These are phyloP conservation scores for Cryptus viduatorius DNA, from an alignment of 2,888 invertebrate genomes.

Conservation along the genomic window DNA sequence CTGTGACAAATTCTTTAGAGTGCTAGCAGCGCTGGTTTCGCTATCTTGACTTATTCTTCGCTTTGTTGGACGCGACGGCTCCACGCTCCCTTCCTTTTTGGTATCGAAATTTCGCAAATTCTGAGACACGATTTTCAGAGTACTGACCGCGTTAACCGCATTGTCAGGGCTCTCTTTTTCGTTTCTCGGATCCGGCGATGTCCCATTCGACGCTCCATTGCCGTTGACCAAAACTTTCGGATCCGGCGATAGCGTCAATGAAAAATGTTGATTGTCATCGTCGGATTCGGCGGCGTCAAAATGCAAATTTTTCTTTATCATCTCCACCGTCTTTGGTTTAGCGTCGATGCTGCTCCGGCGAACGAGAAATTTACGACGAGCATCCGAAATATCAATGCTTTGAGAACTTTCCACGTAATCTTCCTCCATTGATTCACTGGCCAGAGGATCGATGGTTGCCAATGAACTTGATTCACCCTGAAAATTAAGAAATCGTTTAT, in stretches of 20 bases:
- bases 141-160: background rate
- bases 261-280: slow-evolving; percentile 28
- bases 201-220: background rate
- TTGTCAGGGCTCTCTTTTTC: background rate
- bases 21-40: background rate
- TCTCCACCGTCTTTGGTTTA: background rate
- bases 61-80: background rate
- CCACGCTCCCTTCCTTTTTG: background rate
- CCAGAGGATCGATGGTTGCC: background rate
- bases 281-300: slow-evolving; percentile 9
- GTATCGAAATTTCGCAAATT: background rate
- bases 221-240: background rate
- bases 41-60: background rate
- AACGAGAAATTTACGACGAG: slow-evolving; percentile 24
- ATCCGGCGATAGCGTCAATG: slow-evolving; percentile 15
- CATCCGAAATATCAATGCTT: slow-evolving; percentile 18
- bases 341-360: background rate
- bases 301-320: background rate
- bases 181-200: background rate
- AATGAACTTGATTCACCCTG: slow-evolving; percentile 33
- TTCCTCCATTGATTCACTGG: background rate
- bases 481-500: background rate
- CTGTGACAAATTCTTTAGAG: background rate
- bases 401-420: slow-evolving; percentile 58
- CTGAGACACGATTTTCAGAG: background rate